Evolutionary conservation across 2,113 vertebrate genomes (phyloP).

Genomic region (Misgurnus mizolepis): DNA sequence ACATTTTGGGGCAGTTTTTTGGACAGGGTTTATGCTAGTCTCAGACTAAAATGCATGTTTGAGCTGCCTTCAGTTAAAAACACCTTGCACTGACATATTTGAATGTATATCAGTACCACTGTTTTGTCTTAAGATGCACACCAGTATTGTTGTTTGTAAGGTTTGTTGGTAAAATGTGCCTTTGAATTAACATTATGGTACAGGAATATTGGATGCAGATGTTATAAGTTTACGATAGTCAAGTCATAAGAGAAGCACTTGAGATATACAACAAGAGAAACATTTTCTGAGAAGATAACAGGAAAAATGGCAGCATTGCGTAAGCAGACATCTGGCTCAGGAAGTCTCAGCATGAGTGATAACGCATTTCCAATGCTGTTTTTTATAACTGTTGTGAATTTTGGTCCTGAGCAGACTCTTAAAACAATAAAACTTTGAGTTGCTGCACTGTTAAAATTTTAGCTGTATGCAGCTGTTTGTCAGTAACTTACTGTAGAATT

Average conservation of each 20-base stretch:
- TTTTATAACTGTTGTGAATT: background rate
- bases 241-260: background rate
- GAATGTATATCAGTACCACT: too few relatives aligned
- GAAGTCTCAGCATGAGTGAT: conserved; percentile 4
- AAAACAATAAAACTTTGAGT: too few relatives aligned
- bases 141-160: too few relatives aligned
- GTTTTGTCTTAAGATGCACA: too few relatives aligned
- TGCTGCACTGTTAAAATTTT: too few relatives aligned
- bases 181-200: background rate
- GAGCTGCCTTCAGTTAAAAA: too few relatives aligned
- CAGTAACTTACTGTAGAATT: too few relatives aligned
- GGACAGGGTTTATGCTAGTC: too few relatives aligned
- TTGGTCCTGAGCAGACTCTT: background rate
- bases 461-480: too few relatives aligned
- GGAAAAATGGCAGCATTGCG: background rate
- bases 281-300: background rate
- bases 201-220: background rate
- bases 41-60: too few relatives aligned
- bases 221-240: background rate
- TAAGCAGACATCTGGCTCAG: background rate
- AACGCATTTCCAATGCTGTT: background rate
- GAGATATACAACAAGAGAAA: background rate
- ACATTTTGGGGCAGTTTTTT: too few relatives aligned
- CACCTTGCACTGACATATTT: too few relatives aligned
- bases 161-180: background rate